These are phyloP conservation scores for Galagoides demidoff DNA, from an alignment of 2,797 vertebrate species.

Conservation along the genomic window DNA sequence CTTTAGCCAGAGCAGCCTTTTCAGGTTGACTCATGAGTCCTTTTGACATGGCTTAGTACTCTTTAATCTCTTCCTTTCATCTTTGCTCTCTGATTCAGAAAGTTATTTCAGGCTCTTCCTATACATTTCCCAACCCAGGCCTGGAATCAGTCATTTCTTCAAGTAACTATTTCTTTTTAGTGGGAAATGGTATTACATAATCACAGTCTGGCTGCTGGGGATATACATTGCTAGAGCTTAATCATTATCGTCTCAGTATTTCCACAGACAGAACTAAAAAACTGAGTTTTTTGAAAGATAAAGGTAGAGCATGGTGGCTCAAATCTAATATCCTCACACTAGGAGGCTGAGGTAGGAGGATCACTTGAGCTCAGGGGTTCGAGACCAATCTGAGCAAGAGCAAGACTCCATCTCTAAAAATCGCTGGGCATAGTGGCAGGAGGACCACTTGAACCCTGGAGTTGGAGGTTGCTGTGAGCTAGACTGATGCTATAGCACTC, in stretches of 20 bases:
- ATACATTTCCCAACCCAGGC: neutral
- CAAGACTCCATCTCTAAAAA: no score
- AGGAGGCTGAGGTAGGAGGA: no score
- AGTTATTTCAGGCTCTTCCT: neutral
- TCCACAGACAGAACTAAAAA: neutral
- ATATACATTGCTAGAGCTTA: neutral
- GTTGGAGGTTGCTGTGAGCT: no score
- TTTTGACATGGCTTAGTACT: neutral
- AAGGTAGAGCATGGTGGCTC: neutral
- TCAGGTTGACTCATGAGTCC: neutral
- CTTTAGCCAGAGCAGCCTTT: neutral
- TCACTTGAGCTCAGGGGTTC: no score
- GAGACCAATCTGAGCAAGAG: no score
- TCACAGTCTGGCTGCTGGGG: neutral
- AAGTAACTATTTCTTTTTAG: neutral
- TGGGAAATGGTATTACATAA: neutral
- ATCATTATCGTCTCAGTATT: constrained; percentile 21
- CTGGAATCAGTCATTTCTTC: neutral
- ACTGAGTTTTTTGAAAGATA: neutral
- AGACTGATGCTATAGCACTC: no score
- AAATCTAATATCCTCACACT: no score
- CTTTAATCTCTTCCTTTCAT: neutral
- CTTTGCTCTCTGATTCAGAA: neutral
- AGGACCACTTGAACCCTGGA: no score
- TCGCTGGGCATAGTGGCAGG: no score